Conservation (phyloP, 2,113 vertebrate genomes). For the Ammodytes dubius region DNA sequence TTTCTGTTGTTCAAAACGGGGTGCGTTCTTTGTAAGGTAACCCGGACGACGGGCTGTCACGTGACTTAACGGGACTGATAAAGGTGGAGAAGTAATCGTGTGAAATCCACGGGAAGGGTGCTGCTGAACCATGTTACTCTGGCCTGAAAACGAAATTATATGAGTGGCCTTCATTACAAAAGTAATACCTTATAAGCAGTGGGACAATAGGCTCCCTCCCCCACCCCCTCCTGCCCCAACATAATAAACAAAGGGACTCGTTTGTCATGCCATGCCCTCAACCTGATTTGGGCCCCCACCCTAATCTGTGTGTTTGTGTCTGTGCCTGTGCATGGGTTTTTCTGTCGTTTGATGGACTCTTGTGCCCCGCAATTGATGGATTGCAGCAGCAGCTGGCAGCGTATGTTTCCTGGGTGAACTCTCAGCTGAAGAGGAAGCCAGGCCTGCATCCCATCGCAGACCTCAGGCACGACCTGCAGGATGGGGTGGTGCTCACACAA, state of each 20-base stretch:
- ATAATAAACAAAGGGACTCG: conserved; percentile 68
- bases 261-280: conserved; percentile 34
- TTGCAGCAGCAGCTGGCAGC: conserved; percentile 94
- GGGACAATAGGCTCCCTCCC: conserved; percentile 34
- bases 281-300: conserved; percentile 28
- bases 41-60: conserved; percentile 73
- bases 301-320: conserved; percentile 32
- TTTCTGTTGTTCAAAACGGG: conserved; percentile 27
- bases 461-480: conserved; percentile 91
- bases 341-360: conserved; percentile 40
- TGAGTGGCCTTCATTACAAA: neutral
- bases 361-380: conserved; percentile 33
- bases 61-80: conserved; percentile 54
- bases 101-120: neutral
- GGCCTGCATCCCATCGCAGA: conserved; percentile 88
- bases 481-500: conserved; percentile 92
- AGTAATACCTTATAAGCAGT: conserved; percentile 1
- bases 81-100: neutral
- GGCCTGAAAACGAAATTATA: neutral
- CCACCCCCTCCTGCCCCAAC: conserved; percentile 14
- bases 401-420: conserved; percentile 97
- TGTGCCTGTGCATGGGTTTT: conserved; percentile 17
- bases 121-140: neutral
- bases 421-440: conserved; percentile 93
- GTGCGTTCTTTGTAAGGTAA: conserved; percentile 60